Evolutionary conservation across 2,888 invertebrate species (phyloP).

Genomic region (Poecilus cupreus): DNA sequence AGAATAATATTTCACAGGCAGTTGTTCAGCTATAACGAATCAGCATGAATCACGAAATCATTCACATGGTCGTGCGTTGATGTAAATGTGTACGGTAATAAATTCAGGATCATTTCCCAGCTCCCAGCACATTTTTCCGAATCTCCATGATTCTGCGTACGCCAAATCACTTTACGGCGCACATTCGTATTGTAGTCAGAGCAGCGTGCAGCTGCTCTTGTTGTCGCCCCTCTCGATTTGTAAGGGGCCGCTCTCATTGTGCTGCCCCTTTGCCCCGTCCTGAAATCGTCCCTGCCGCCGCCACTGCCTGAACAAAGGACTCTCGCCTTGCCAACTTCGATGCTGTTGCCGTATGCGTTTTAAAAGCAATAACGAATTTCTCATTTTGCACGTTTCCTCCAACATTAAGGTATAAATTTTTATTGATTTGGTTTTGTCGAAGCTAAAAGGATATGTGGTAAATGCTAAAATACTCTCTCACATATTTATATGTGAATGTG

Average conservation of each 20-base stretch:
- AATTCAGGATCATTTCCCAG: conserved; percentile 18
- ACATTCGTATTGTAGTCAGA: conserved; percentile 13
- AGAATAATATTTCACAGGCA: too few relatives aligned
- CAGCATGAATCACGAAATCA: neutral
- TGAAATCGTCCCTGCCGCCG: neutral
- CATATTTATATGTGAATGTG: neutral
- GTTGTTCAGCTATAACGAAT: neutral
- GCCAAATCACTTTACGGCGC: conserved; percentile 10
- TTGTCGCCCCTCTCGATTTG: conserved; percentile 28
- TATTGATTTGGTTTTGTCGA: too few relatives aligned
- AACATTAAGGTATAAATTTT: neutral
- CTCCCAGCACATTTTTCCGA: conserved; percentile 21
- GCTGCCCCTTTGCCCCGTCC: conserved; percentile 3
- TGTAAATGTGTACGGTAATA: conserved; percentile 8
- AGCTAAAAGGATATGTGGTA: neutral
- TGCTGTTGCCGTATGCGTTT: neutral
- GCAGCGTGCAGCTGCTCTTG: conserved; percentile 43
- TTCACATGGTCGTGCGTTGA: neutral
- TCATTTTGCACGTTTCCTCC: neutral
- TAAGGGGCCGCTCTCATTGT: conserved; percentile 48
- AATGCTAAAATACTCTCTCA: neutral
- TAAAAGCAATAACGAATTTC: conserved; percentile 29
- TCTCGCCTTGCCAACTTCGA: conserved; percentile 3
- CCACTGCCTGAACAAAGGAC: conserved; percentile 16
- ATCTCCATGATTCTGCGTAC: conserved; percentile 34